Evolutionary conservation across 2,888 invertebrate genomes (phyloP).

Genomic region (Cerceris ruficornis): DNA sequence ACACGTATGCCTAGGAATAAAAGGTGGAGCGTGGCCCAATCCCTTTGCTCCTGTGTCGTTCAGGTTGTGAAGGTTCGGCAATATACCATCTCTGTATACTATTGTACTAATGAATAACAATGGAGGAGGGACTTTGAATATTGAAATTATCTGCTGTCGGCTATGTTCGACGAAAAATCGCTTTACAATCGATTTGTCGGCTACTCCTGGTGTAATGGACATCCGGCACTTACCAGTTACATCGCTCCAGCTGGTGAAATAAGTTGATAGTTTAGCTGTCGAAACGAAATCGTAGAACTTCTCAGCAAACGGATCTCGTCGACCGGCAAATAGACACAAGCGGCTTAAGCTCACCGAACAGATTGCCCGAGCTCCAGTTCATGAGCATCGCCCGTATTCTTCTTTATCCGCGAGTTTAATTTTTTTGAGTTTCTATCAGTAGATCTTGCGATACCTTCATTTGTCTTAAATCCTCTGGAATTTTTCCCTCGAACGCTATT

Average conservation of each 20-base stretch:
- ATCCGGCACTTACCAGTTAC: slow-evolving; percentile 24
- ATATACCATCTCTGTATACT: too few relatives aligned
- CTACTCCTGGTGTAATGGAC: too few relatives aligned
- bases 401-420: slow-evolving; percentile 8
- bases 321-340: slow-evolving; percentile 51
- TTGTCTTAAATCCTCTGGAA: slow-evolving; percentile 1
- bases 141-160: too few relatives aligned
- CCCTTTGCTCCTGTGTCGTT: too few relatives aligned
- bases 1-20: too few relatives aligned
- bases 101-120: too few relatives aligned
- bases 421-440: slow-evolving; percentile 2
- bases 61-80: too few relatives aligned
- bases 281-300: slow-evolving; percentile 45
- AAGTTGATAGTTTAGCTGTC: slow-evolving; percentile 49
- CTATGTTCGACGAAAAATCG: too few relatives aligned
- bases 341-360: slow-evolving; percentile 51
- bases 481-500: too few relatives aligned
- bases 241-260: slow-evolving; percentile 37
- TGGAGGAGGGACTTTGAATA: too few relatives aligned
- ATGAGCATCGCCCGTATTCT: slow-evolving; percentile 30
- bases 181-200: too few relatives aligned
- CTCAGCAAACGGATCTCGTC: slow-evolving; percentile 47
- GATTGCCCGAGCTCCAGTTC: slow-evolving; percentile 40
- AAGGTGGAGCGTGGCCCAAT: too few relatives aligned
- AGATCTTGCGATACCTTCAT: not conserved